Conservation (phyloP, 23 tunicate genomes). For the Phallusia fumigata region DNA sequence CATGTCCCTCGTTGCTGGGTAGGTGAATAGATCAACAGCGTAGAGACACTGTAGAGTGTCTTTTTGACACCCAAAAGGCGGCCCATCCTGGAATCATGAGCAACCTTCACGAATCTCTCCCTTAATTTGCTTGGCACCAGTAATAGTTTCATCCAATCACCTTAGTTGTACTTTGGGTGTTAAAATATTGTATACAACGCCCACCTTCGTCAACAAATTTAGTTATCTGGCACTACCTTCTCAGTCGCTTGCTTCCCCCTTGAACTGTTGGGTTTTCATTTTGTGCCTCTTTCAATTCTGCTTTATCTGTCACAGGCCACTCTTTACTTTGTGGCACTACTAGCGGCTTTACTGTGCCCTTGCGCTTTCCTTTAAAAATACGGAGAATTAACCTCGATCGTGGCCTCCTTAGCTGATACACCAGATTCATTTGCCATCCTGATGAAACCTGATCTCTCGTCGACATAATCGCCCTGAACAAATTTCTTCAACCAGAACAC, state of each 20-base stretch:
- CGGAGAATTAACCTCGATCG: constrained; percentile 10
- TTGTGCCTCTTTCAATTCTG: constrained; percentile 2
- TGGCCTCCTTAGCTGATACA: background rate
- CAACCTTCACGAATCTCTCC: constrained; percentile 19
- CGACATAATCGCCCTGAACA: background rate
- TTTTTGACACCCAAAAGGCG: constrained; percentile 36
- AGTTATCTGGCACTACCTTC: background rate
- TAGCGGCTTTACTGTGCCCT: background rate
- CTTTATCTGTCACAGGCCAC: constrained; percentile 2
- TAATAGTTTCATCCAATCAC: background rate
- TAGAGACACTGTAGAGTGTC: constrained; percentile 15
- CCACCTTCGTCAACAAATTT: background rate
- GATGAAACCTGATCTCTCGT: background rate
- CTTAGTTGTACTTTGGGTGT: constrained; percentile 13
- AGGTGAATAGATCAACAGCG: constrained; percentile 24
- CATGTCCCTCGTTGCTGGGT: constrained; percentile 20
- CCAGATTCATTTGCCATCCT: background rate
- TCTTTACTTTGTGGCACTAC: background rate
- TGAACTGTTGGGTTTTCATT: background rate
- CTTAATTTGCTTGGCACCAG: constrained; percentile 10
- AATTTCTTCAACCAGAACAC: constrained; percentile 4
- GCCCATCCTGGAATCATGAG: constrained; percentile 30
- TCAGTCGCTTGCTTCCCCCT: background rate
- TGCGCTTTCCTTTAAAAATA: background rate
- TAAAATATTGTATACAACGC: background rate